A percentile compares a stretch with the other conserved stretches of the same genome.
phyloP scores from a whole-genome alignment of 2,113 vertebrate species.

The Notothenia rossii region DNA sequence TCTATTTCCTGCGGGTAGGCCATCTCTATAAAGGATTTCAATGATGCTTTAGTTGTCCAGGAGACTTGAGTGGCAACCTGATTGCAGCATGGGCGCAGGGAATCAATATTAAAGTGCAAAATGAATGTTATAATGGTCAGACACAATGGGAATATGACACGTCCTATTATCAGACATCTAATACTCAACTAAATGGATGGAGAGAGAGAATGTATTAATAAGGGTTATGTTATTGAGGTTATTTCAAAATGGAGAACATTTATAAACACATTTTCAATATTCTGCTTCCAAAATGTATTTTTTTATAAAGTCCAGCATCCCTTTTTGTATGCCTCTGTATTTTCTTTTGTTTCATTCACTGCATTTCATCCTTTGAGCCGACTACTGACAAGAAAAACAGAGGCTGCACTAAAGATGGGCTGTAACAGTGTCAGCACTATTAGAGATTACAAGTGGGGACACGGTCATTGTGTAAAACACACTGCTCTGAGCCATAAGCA shows the following conservation, averaged over 20 bases:
- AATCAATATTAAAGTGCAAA: slow-evolving; percentile 55
- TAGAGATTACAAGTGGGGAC: slow-evolving; percentile 52
- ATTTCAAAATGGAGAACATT: background rate
- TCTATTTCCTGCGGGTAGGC: background rate
- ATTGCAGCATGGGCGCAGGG: slow-evolving; percentile 18
- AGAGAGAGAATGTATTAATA: background rate
- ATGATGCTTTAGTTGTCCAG: slow-evolving; percentile 16
- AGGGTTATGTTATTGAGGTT: background rate
- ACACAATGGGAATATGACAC: slow-evolving; percentile 4
- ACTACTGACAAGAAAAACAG: slow-evolving; percentile 3
- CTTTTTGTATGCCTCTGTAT: slow-evolving; percentile 11
- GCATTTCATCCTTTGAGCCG: slow-evolving; percentile 4
- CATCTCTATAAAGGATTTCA: slow-evolving; percentile 35
- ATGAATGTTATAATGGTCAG: background rate
- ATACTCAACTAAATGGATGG: background rate
- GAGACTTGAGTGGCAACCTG: slow-evolving; percentile 23
- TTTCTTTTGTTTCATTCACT: slow-evolving; percentile 9
- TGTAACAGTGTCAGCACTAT: slow-evolving; percentile 50
- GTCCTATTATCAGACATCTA: slow-evolving; percentile 24
- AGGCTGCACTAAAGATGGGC: slow-evolving; percentile 17
- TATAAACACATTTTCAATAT: slow-evolving; percentile 20
- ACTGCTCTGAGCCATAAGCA: slow-evolving; percentile 44
- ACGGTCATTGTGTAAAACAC: slow-evolving; percentile 55
- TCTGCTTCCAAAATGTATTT: slow-evolving; percentile 2
- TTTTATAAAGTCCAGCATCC: background rate